Evolutionary conservation across 2,113 vertebrate genomes (phyloP), one percentile per base, ranked within the genome.

Genomic region (Herpetotheres cachinnans): DNA sequence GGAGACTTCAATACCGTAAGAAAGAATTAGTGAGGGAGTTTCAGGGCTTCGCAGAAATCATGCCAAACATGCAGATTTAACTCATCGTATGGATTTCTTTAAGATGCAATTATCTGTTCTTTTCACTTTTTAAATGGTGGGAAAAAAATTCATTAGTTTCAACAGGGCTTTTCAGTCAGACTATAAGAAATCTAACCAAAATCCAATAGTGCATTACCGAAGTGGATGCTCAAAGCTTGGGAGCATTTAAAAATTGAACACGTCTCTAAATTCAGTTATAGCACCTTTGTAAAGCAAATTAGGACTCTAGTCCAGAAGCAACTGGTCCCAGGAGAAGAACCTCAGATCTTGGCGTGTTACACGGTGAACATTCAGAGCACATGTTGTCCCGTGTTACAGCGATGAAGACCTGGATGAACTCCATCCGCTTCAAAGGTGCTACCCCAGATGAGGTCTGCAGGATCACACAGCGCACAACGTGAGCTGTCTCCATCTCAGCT

Each of bases 361-460:
- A 4, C 0, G 7, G 6, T 3, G 52, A 74, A 34, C 18, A 4
- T 24, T 34, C 29, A 77, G 52, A 11, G 2, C 61, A 20, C 10
- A 3, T 15, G 26, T 2, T 32, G 56, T 4, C 50, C 40, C 29
- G 49, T 27, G 50, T 38, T 26, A 36, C 19, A 9, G 2, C 3
- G 70, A 22, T 22, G 84, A 65, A 56, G 50, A n/a, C 26, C 19
- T n/a, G 36, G 26, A 49, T 76, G 82, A 62, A 47, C 15, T 47
- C 66, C 19, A 3, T 13, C 44, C n/a, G 2, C 26, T 61, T 49
- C 59, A 24, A 56, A 73, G 44, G 49, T 22, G n/a, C 40, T 50
- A 14, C 9, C 49, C 16, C 47, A 38, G 30, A 4, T 21, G 11
- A 36, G 32, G 50, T 30, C 61, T 47, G 56, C 8, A 26, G 56